Base-by-base conservation (phyloP, 2,888 invertebrate genomes). In the Chloroclystis v-ata region DNA sequence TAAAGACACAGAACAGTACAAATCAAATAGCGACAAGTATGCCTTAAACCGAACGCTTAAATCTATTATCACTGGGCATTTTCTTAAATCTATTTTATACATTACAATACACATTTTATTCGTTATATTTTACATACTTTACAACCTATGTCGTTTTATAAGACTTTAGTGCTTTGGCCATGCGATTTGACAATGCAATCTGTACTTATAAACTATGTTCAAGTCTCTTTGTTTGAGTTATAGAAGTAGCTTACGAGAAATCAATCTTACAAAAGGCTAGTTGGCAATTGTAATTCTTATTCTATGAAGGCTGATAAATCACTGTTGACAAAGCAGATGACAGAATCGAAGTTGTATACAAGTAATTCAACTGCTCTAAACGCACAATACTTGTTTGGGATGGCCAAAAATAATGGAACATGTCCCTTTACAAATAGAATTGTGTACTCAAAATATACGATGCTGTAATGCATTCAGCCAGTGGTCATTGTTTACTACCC, bases 51-150 rank as follows among this genome's bases (percentile, higher is more conserved):
- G 75, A 80, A 76, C 67, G 63, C 85, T 85, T 87, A 87, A 66
- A 62, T 66, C 86, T 87, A 87, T 70, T 87, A 87, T 87, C 87
- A 87, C 87, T 83, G 79, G 84, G 82, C 75, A 80, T 84, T 81
- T 63, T 59, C 72, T 75, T 81, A 69, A 72, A 63, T 60, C 66
- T 78, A 77, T 67, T 66, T 74, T 66, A 75, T 20, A 20, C 20
- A 20, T 75, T 74, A 78, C 57, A 61, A 67, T 63, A 66, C 57
- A 61, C 53, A 41, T 51, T 57, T 50, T 49, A 63, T 63, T 65
- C 64, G 55, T 68, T 63, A 70, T 68, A 69, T 75, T 79, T 65
- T 84, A 84, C 82, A 84, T 60, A 71, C 71, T 76, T 72, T 82
- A 82, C 77, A 83, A 82, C 76, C 77, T 81, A 82, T 74, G 69